Conservation (phyloP, 2,797 vertebrate genomes). For the Acridotheres tristis region DNA sequence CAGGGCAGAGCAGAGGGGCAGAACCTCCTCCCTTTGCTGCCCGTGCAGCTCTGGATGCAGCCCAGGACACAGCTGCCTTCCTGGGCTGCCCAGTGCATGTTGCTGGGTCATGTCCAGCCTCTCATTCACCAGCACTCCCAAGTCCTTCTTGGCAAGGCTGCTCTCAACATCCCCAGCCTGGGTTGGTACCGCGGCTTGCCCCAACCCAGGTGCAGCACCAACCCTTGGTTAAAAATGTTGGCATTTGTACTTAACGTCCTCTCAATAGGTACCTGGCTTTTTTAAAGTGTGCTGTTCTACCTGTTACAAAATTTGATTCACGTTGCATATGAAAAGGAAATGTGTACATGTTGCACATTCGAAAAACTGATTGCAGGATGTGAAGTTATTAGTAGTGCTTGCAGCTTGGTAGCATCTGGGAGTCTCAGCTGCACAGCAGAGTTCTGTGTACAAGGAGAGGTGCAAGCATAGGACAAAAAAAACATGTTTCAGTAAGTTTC, state of each 20-base stretch:
- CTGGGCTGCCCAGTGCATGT: rapidly evolving
- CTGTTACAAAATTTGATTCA: not conserved
- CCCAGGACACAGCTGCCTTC: rapidly evolving
- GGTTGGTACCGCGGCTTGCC: rapidly evolving
- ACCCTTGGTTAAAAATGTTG: not conserved
- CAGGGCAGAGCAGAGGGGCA: not conserved
- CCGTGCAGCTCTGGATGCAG: rapidly evolving
- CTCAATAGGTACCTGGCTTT: not conserved
- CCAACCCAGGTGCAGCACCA: rapidly evolving
- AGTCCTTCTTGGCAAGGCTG: not conserved
- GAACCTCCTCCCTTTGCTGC: not conserved
- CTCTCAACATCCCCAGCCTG: not conserved
- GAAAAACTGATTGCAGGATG: not conserved
- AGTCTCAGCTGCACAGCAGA: not conserved
- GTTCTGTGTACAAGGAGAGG: not conserved
- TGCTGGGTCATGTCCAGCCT: not conserved
- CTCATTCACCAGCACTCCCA: not conserved
- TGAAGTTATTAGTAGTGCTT: not conserved
- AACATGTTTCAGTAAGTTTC: not conserved
- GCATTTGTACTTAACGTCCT: not conserved
- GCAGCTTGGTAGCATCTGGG: not conserved
- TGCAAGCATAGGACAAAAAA: not conserved
- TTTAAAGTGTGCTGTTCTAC: not conserved
- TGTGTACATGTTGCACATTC: not conserved
- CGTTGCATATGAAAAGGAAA: not conserved